phyloP scores from a whole-genome alignment of 2,113 vertebrate species.

The Typhlomys cinereus region DNA sequence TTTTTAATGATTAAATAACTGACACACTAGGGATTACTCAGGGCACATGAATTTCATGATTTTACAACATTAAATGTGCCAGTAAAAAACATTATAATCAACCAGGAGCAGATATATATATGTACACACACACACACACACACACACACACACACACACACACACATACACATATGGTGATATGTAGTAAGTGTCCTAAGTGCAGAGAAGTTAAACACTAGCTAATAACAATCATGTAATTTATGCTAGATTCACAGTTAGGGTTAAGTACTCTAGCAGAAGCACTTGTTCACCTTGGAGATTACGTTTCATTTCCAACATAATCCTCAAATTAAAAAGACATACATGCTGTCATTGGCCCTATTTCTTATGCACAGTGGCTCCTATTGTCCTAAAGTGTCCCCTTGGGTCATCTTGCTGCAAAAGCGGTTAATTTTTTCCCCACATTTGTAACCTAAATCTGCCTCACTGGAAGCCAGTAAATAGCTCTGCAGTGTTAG shows the following conservation, averaged over 20 bases:
- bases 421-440: slow-evolving; percentile 74
- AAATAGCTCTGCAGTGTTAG: slow-evolving; percentile 66
- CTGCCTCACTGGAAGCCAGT: slow-evolving; percentile 67
- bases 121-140: too few species aligned
- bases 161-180: too few species aligned
- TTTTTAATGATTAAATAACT: slow-evolving; percentile 68
- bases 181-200: slow-evolving; percentile 58
- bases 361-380: slow-evolving; percentile 68
- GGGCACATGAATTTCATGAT: slow-evolving; percentile 40
- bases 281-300: slow-evolving; percentile 81
- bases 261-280: slow-evolving; percentile 81
- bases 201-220: slow-evolving; percentile 64
- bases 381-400: slow-evolving; percentile 77
- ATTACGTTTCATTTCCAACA: slow-evolving; percentile 79
- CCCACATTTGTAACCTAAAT: slow-evolving; percentile 77
- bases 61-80: slow-evolving; percentile 56
- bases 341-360: slow-evolving; percentile 76
- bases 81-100: slow-evolving; percentile 51
- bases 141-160: too few species aligned
- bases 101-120: background rate
- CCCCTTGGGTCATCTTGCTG: slow-evolving; percentile 77
- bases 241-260: slow-evolving; percentile 80
- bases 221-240: slow-evolving; percentile 76
- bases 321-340: slow-evolving; percentile 85
- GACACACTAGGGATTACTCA: slow-evolving; percentile 18